phyloP scores from a whole-genome alignment of 2,888 invertebrate genomes.

The Rotaria macrura region DNA sequence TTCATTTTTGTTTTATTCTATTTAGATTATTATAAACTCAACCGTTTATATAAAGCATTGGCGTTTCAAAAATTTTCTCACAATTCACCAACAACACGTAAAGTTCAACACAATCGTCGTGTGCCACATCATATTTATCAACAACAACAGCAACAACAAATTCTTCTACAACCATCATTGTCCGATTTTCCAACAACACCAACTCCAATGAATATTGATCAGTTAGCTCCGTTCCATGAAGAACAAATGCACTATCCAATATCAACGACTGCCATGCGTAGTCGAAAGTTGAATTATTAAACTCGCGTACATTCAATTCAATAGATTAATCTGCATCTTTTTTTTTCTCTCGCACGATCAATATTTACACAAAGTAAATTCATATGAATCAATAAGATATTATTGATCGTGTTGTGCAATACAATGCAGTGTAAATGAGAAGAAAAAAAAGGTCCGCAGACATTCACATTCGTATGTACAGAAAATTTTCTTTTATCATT shows the following conservation, averaged over 20 bases:
- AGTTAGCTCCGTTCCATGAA: background rate
- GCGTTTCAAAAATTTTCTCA: background rate
- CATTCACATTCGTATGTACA: background rate
- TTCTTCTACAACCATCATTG: background rate
- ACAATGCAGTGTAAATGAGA: background rate
- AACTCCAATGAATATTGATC: background rate
- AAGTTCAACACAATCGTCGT: background rate
- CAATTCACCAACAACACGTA: background rate
- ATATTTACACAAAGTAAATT: background rate
- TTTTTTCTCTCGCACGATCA: background rate
- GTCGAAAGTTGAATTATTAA: background rate
- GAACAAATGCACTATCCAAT: background rate
- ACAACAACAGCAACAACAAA: background rate
- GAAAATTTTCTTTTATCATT: background rate
- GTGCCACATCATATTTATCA: background rate
- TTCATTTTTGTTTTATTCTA: background rate
- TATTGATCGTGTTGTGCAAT: background rate
- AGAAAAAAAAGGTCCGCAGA: background rate
- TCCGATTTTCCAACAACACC: background rate
- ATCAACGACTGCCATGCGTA: background rate
- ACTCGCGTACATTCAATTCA: background rate
- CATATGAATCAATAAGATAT: background rate
- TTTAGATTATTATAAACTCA: constrained; percentile 4
- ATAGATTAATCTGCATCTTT: background rate
- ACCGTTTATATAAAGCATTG: constrained; percentile 11